These are phyloP conservation scores for Homarus gammarus DNA, from an alignment of 2,888 invertebrate genomes.

Conservation along the genomic window DNA sequence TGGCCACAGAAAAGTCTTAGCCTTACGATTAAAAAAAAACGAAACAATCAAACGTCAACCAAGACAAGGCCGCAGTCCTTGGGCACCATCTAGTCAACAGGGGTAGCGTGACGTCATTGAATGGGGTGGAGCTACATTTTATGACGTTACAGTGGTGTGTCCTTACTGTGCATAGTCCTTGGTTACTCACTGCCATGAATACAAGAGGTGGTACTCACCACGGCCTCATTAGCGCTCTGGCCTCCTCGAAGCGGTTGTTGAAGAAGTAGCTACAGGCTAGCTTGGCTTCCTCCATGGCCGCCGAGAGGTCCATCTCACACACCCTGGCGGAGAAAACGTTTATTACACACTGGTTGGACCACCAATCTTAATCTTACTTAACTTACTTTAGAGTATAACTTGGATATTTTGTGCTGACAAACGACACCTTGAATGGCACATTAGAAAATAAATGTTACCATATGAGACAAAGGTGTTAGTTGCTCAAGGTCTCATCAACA, in stretches of 20 bases:
- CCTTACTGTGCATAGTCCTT: too few species aligned
- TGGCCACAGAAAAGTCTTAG: too few species aligned
- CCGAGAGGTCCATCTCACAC: constrained; percentile 80
- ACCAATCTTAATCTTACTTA: not conserved
- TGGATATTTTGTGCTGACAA: not conserved
- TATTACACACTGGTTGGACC: not conserved
- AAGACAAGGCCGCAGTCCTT: too few species aligned
- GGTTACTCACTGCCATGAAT: too few species aligned
- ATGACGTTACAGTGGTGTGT: too few species aligned
- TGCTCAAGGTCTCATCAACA: not conserved
- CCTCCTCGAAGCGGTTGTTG: constrained; percentile 92
- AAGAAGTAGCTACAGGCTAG: constrained; percentile 92
- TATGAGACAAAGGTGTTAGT: not conserved
- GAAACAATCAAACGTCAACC: too few species aligned
- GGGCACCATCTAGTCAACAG: too few species aligned
- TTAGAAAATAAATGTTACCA: not conserved
- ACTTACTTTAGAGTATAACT: not conserved
- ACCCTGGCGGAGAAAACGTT: constrained; percentile 27
- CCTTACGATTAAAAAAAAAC: too few species aligned
- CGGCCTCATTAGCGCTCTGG: constrained; percentile 79
- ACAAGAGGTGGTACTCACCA: constrained; percentile 69
- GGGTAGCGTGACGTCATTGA: too few species aligned
- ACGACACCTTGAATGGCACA: not conserved
- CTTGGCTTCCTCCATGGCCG: constrained; percentile 88
- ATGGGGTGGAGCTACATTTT: too few species aligned